Percentiles rank a stretch among this genome's conserved stretches.
phyloP scores from a whole-genome alignment of 1,140 invertebrate genomes.

The Trigoniulus corallinus region DNA sequence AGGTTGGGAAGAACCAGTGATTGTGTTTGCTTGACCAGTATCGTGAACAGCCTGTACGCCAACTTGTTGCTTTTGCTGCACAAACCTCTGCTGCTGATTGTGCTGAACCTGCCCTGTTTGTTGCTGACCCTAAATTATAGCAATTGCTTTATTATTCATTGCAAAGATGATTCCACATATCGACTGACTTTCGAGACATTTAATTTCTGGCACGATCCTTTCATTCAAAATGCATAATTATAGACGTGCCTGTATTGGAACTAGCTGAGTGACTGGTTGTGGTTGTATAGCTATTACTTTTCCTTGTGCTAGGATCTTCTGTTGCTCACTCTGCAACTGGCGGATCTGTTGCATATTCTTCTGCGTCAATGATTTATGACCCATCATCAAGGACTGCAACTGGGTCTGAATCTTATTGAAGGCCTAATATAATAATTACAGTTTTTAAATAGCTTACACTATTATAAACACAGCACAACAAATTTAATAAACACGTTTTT shows the following conservation, averaged over 20 bases:
- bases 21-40: too few relatives aligned
- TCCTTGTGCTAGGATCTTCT: slow-evolving; percentile 40
- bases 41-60: too few relatives aligned
- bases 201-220: too few relatives aligned
- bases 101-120: slow-evolving; percentile 5
- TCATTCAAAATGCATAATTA: background rate
- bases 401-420: slow-evolving; percentile 41
- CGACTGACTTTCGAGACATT: too few relatives aligned
- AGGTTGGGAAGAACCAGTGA: slow-evolving; percentile 1
- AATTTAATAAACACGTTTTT: background rate
- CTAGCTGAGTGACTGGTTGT: slow-evolving; percentile 1
- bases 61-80: background rate
- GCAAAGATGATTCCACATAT: too few relatives aligned
- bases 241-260: slow-evolving; percentile 4
- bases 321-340: slow-evolving; percentile 37
- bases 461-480: too few relatives aligned
- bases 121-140: too few relatives aligned
- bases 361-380: slow-evolving; percentile 26
- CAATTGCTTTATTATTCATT: too few relatives aligned
- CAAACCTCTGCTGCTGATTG: slow-evolving; percentile 5
- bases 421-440: slow-evolving; percentile 17
- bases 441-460: too few relatives aligned
- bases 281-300: slow-evolving; percentile 25
- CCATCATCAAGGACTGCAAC: slow-evolving; percentile 32
- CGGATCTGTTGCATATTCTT: slow-evolving; percentile 33